Evolutionary conservation across 2,113 vertebrate species (phyloP), one percentile per base, ranked within the genome.

Genomic region (Notechis scutatus): DNA sequence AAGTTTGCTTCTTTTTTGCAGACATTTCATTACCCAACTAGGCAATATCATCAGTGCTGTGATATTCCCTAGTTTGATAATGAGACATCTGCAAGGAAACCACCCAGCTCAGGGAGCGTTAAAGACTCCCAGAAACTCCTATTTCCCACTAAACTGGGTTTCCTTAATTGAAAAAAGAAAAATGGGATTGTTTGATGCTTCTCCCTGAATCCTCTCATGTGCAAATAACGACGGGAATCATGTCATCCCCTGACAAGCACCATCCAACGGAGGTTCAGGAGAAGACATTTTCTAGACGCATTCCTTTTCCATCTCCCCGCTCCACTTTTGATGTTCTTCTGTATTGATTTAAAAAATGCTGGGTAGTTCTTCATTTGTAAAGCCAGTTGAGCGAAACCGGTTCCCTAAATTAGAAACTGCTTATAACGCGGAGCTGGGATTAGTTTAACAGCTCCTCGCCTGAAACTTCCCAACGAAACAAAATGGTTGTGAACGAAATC

Each of bases 81-180:
- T 10, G 24, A 61, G 26, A 61, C 59, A 61, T 61, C 59, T 29
- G 59, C 3, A 61, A 61, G 3, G 3, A 11, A 61, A 29, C 24
- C 24, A 26, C 0, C 50, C 50, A 12, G 3, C 9, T 26, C 6
- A 61, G 9, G 59, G 59, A 61, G 24, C 59, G 26, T 69, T 26
- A 26, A 61, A 26, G 1, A 9, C 59, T 8, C 55, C 59, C 59
- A 61, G 59, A 50, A 95, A 94, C 94, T 92, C 81, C 26, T 86
- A 89, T 96, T 97, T 97, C 96, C 92, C 93, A 95, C 81, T 91
- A 92, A 91, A 54, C 64, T 96, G 93, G 90, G 94, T 95, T 92
- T 94, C 95, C 96, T 95, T 61, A 87, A 50, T 94, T n/a, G 89
- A 86, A 26, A 86, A 26, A 61, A n/a, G 10, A 50, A 69, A 96